Base-by-base conservation (phyloP, 2,797 vertebrate species). In the Rhadinocentrus ornatus region DNA sequence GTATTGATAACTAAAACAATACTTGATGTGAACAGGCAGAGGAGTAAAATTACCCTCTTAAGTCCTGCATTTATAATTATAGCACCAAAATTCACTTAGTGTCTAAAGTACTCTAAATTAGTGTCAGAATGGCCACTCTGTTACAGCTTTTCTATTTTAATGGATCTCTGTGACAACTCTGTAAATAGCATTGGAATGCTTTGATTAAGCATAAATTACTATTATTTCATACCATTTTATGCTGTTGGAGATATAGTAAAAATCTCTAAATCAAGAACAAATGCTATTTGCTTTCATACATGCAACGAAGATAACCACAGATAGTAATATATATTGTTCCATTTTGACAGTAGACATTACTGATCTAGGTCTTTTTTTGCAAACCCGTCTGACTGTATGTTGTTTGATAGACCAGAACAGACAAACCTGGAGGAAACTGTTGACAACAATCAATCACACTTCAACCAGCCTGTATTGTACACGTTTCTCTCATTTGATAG, bases 371-470 rank as follows among this genome's bases (percentile, higher is more conserved):
- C 39, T 4, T 16, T 18, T n/a, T 41, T 4, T 41, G 16, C 15
- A 41, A 41, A 41, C 39, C 39, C 3, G 16, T 41, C 4, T 56
- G 54, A 46, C 41, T 53, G 26, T 71, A 56, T 53, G 66, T 31
- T 53, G 31, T 46, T 68, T 84, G 70, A 62, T 62, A 60, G 70
- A 67, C 16, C 60, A 71, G 52, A 78, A 48, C 62, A 69, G 71
- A 57, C 34, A 24, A 70, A 69, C 3, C 24, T 18, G 32, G 27
- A 70, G 50, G 10, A 32, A 76, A 75, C 70, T 82, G 84, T 61
- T 73, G 71, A 83, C 16, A 84, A 53, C 34, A 62, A 85, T 84
- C 77, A 71, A 66, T 69, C 77, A 53, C 54, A 66, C 62, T 46
- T 34, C 2, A 74, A 39, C 9, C 34, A 27, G 65, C 56, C 62